Percentiles rank a stretch among this genome's conserved stretches.
phyloP scores from a whole-genome alignment of 2,888 invertebrate genomes.

The Leucoptera coffeella region DNA sequence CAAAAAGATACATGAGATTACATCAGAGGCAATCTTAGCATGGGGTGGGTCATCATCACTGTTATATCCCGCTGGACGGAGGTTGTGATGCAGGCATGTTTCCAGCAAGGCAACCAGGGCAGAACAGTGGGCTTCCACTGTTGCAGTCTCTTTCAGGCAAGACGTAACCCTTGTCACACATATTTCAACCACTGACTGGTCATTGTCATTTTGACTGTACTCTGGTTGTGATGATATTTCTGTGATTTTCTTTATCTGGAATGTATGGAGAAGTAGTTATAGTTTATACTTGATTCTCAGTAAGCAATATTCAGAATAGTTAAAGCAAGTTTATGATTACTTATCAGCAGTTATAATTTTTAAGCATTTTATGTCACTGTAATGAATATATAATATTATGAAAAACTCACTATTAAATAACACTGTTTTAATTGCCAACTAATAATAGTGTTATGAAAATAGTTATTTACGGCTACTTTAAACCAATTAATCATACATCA shows the following conservation, averaged over 20 bases:
- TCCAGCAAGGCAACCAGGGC: constrained; percentile 79
- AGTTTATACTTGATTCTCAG: no score
- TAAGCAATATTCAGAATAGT: no score
- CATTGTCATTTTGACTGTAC: constrained; percentile 81
- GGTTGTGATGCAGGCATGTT: constrained; percentile 82
- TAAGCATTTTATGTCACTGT: no score
- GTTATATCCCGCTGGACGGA: constrained; percentile 62
- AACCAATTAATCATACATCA: no score
- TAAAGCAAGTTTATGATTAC: no score
- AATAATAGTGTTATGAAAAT: no score
- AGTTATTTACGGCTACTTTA: no score
- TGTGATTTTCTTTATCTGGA: constrained; percentile 64
- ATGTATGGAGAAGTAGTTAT: not conserved
- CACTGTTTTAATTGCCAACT: no score
- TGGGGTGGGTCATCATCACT: constrained; percentile 89
- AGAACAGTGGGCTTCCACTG: constrained; percentile 79
- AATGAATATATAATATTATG: no score
- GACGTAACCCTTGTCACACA: constrained; percentile 87
- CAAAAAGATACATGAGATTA: constrained; percentile 90
- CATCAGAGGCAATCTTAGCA: constrained; percentile 92
- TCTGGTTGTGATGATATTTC: constrained; percentile 78
- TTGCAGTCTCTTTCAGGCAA: constrained; percentile 82
- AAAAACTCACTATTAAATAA: no score
- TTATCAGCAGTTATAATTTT: no score
- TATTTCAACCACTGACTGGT: constrained; percentile 93